Base-by-base conservation (phyloP, 2,113 vertebrate species). In the Bujurquina vittata region DNA sequence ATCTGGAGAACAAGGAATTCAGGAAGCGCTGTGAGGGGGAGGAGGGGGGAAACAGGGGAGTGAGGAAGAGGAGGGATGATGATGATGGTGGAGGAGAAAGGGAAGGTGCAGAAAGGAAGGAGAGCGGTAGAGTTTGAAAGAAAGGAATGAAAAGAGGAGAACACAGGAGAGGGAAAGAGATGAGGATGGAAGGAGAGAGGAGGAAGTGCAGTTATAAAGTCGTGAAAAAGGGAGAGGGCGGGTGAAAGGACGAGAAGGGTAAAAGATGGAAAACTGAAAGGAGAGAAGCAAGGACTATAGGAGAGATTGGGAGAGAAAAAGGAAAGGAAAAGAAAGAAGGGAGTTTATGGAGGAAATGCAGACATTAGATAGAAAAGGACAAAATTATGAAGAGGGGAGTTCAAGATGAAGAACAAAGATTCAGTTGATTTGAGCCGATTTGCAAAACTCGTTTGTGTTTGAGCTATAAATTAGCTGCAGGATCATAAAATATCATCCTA, bases 1-100 rank as follows among this genome's bases (percentile, higher is more conserved):
- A 95, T 92, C 14, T 88, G 83, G 57, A 85, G 90, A 76, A 94
- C 94, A 94, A 94, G 92, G 88, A 81, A 87, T 78, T 93, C 86
- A 94, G 85, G 80, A 92, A 89, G 87, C 33, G 35, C 7, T 58
- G 43, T 75, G 91, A 91, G 92, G 87, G 89, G 80, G 91, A 84
- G 58, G 67, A 67, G 81, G 62, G 52, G 43, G 3, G 74, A 31
- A n/a, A n/a, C n/a, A n/a, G 18, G 43, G 33, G 61, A 63, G 22
- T 7, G 59, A 80, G 85, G 75, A 81, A 77, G 35, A 77, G 82
- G 35, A 60, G 61, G 61, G 43, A 46, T 18, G 43, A 67, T 35
- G 62, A 78, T 8, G 61, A 76, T 54, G 79, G 57, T 40, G 17
- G 72, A 77, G 35, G 31, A 40, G 61, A 60, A 56, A n/a, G 11